These are phyloP conservation scores for Lochmaea crataegi DNA, from an alignment of 2,888 invertebrate genomes.

Conservation along the genomic window DNA sequence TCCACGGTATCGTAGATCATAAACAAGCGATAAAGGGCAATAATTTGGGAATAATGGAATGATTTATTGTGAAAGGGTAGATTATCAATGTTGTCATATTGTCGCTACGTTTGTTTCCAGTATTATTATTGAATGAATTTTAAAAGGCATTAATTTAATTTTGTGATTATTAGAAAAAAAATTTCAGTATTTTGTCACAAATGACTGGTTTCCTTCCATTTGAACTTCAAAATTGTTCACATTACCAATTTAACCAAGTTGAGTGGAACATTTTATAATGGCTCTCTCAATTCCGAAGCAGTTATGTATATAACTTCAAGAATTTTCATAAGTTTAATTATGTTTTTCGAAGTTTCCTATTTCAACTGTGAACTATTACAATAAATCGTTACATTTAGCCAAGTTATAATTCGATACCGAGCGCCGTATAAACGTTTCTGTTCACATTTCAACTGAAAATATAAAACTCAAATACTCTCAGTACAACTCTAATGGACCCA, in stretches of 20 bases:
- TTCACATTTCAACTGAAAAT: constrained; percentile 10
- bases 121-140: not conserved
- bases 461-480: constrained; percentile 21
- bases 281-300: not conserved
- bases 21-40: constrained; percentile 25
- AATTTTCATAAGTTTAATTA: constrained; percentile 17
- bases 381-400: constrained; percentile 27
- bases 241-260: not conserved
- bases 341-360: constrained; percentile 14
- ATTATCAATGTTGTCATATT: not conserved
- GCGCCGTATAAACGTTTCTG: constrained; percentile 9
- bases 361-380: constrained; percentile 25
- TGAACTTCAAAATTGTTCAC: not conserved
- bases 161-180: too few species aligned
- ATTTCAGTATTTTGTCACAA: not conserved
- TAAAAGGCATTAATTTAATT: not conserved
- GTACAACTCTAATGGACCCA: constrained; percentile 28
- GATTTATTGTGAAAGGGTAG: constrained; percentile 7
- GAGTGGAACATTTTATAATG: not conserved
- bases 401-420: constrained; percentile 27
- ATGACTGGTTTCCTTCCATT: not conserved
- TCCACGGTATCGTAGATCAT: constrained; percentile 11
- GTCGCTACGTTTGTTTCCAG: not conserved
- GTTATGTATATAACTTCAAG: constrained; percentile 3
- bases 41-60: constrained; percentile 22